Conservation (phyloP, 2,888 invertebrate genomes). For the Chrysolina oricalcia region DNA sequence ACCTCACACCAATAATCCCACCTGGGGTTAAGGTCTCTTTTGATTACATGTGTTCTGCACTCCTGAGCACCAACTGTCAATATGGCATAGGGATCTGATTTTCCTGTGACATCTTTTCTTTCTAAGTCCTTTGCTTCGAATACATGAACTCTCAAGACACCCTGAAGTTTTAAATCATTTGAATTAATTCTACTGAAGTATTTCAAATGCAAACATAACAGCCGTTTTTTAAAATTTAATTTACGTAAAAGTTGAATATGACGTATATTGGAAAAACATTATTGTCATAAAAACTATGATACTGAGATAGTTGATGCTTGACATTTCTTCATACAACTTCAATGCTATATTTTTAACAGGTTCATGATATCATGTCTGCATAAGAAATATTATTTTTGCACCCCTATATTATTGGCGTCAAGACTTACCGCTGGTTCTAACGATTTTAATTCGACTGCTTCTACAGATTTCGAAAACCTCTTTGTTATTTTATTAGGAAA, state of each 20-base stretch:
- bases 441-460: constrained; percentile 86
- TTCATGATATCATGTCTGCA: no score
- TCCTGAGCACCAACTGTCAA: constrained; percentile 92
- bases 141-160: constrained; percentile 92
- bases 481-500: constrained; percentile 95
- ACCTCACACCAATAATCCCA: constrained; percentile 99
- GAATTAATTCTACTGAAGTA: no score
- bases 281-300: no score
- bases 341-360: no score
- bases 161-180: constrained; percentile 74
- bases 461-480: constrained; percentile 87
- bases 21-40: constrained; percentile 92
- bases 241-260: no score
- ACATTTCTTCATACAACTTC: no score
- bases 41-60: constrained; percentile 92
- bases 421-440: constrained; percentile 88
- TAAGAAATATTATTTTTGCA: not conserved
- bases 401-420: not conserved
- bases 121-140: constrained; percentile 94
- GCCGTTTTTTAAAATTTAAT: no score
- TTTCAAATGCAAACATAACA: constrained; percentile 13
- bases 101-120: constrained; percentile 94
- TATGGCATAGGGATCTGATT: constrained; percentile 96
- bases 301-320: no score
- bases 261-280: no score